Base-by-base conservation (phyloP, 2,113 vertebrate species). In the Microcebus griseorufus region DNA sequence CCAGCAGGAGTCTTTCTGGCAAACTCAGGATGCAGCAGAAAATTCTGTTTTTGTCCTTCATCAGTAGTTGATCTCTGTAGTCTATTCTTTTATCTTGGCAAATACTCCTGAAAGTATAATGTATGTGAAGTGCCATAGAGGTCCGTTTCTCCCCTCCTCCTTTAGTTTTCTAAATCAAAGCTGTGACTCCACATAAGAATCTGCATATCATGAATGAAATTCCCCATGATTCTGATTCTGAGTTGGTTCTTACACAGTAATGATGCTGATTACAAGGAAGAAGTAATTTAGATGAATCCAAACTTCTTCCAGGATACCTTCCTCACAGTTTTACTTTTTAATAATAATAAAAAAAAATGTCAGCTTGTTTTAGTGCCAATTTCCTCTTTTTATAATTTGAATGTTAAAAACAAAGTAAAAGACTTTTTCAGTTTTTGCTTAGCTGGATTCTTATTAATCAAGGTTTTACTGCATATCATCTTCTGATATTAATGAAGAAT, bases 401-500 rank as follows among this genome's bases (percentile, higher is more conserved):
- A 88, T 53, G 11, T n/a, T 27, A 73, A 75, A 81, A 80, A n/a
- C n/a, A 64, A 92, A 85, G 82, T 16, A n/a, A 42, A 51, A 82
- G 7, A 23, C 7, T 48, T 90, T 62, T 75, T 75, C 25, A 34
- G 53, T 18, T 37, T 94, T 85, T 32, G 8, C 22, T 82, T 72
- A 84, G 16, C 7, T 67, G 20, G 55, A 22, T 42, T 86, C 80
- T 64, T 78, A 70, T 48, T 75, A 60, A 88, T 22, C 32, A 6
- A 70, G 17, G 13, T 55, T 73, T 84, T 25, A 17, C 10, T 39
- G 32, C 5, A n/a, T 9, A 84, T 12, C 14, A 18, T 60, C 60
- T 82, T n/a, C 58, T 29, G 58, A 51, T 22, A 81, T 80, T 37
- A 72, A 12, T 5, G n/a, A 86, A 32, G 37, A 70, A 29, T n/a